Base-by-base conservation (phyloP, 2,888 invertebrate species). In the Thecocarcelia acutangulata region DNA sequence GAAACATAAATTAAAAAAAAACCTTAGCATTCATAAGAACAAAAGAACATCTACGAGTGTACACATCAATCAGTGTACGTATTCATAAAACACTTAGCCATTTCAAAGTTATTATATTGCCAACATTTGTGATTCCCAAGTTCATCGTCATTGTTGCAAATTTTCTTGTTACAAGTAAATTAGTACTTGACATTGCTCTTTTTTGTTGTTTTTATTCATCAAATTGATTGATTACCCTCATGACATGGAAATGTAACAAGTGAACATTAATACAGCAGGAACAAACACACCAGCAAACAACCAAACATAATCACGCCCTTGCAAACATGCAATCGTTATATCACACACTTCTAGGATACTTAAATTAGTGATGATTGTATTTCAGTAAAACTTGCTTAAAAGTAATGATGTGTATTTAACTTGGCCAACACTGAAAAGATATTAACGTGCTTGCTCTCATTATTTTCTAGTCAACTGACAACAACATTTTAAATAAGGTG, bases 71-170 rank as follows among this genome's bases (percentile, higher is more conserved):
- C 1, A 33, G n/a, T n/a, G n/a, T 8, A 33, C 9, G 8, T 33
- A 33, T 9, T 33, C 33, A 33, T 33, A 33, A 33, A 33, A 33
- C 33, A 33, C 33, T 33, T 33, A 8, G 33, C 8, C 33, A 33
- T 33, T 33, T 8, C 33, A 33, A 33, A 33, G 33, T 33, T 63
- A 28, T 28, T 46, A 81, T 83, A 82, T 78, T 52, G 52, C 77
- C 72, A 83, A 83, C 76, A 4, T 87, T 85, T 86, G 84, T 86
- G 86, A 85, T 85, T 86, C 75, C 79, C 76, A 21, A 24, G 46
- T 58, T 48, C 56, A 58, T 84, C 81, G 37, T 84, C 80, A 81
- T 82, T 68, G 58, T 80, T 79, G 58, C 33, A 13, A 58, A 11
- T 37, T 19, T 56, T n/a, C 24, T 37, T 37, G 40, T 19, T 40